Evolutionary conservation across 1,140 invertebrate species (phyloP), one percentile per base, ranked within the genome.

Genomic region (Bombus superbus): DNA sequence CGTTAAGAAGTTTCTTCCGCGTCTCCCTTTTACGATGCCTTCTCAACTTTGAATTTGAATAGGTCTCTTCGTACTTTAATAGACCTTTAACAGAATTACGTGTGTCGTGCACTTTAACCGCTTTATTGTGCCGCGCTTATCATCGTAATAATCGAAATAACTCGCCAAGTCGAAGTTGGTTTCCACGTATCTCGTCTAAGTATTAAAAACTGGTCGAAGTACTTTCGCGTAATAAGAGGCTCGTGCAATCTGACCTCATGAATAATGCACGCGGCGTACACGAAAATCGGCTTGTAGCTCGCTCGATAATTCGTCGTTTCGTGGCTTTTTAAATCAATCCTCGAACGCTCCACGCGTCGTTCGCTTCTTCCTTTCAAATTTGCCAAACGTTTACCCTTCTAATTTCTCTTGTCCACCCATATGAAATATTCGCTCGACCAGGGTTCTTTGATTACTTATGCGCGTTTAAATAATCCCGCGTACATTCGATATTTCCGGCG

Each of bases 111-210:
- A n/a, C 40, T 62, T 75, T 42, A 44, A 73, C 68, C 57, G 57
- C 35, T 79, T 78, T 59, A 83, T 86, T 78, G 69, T 35, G 76
- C 38, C 32, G 62, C 32, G 66, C 40, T 84, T 87, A 80, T 85
- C 76, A 40, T 2, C 22, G 22, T 47, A 59, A 75, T 80, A n/a
- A 85, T 87, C 85, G 53, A 38, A 71, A 87, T 44, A 44, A 84
- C 38, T 84, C 38, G 74, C 18, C 18, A 18, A 22, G 47, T 53
- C 47, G 66, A 35, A 57, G n/a, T 40, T 47, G 66, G 40, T 62
- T 74, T 72, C 11, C 40, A 72, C 75, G 64, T 44, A n/a, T n/a
- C 18, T 2, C 44, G 62, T 11, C 22, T 9, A 44, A 32, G 44
- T 28, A 68, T 68, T 40, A n/a, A 83, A 53, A 77, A 28, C 13